Conservation (phyloP, 1,140 invertebrate genomes). For the Tribolium castaneum region DNA sequence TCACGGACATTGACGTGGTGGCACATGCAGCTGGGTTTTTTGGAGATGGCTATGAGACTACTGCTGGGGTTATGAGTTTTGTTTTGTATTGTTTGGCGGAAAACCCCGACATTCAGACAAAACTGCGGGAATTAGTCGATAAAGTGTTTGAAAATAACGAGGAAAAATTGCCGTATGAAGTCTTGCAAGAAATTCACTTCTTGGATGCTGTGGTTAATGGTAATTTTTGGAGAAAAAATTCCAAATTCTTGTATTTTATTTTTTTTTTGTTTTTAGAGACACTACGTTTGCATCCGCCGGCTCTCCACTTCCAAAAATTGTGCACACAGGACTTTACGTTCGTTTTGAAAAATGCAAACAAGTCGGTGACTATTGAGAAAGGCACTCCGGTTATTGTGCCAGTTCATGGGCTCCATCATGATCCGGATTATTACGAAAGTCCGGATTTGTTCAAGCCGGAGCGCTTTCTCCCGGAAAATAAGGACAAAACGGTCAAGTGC, state of each 20-base stretch:
- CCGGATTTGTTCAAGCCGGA: conserved; percentile 72
- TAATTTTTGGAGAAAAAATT: too few species aligned
- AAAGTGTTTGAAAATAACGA: conserved; percentile 54
- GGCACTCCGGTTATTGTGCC: conserved; percentile 69
- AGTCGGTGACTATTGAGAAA: conserved; percentile 59
- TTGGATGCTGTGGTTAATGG: conserved; percentile 65
- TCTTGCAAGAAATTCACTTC: conserved; percentile 64
- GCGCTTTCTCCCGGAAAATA: conserved; percentile 68
- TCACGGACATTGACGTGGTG: conserved; percentile 72
- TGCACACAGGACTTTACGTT: conserved; percentile 52
- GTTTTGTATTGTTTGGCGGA: conserved; percentile 70
- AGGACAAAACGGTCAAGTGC: conserved; percentile 45
- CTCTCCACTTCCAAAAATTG: conserved; percentile 56
- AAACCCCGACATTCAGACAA: conserved; percentile 71
- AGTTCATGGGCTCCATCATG: conserved; percentile 68
- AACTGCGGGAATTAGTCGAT: conserved; percentile 73
- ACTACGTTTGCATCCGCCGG: conserved; percentile 64
- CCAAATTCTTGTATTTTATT: background rate
- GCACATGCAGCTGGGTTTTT: conserved; percentile 70
- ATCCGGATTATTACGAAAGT: conserved; percentile 68
- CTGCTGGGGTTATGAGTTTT: conserved; percentile 43
- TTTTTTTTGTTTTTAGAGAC: conserved; percentile 63
- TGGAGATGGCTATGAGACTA: conserved; percentile 72
- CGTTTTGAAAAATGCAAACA: conserved; percentile 53
- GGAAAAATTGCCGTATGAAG: conserved; percentile 63